Base-by-base conservation (phyloP, 2,113 vertebrate species). In the Elephas maximus region DNA sequence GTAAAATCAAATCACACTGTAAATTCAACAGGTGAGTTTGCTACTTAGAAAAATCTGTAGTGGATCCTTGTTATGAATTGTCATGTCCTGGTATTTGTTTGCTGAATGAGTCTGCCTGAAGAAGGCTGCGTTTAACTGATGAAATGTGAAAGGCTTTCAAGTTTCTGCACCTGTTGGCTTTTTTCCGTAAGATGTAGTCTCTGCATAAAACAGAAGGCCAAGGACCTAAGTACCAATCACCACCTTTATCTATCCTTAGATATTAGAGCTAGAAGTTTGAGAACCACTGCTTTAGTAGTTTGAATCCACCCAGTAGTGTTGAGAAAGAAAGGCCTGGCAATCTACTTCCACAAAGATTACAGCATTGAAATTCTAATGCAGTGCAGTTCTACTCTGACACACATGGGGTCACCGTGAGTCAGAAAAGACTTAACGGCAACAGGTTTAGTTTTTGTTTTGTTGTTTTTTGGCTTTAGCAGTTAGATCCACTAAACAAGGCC, bases 11-110 rank as follows among this genome's bases (percentile, higher is more conserved):
- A 62, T 51, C 28, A 51, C 26, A 53, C 8, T 51, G 14, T 83
- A 91, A 88, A 94, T 28, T 21, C 20, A 90, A 85, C 23, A 76
- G 71, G n/a, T 85, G 81, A 76, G 3, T 60, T 60, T 82, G 80
- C 26, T 85, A 79, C 65, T 84, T 89, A 74, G 80, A 91, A 76
- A 88, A 62, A 74, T 24, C 37, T 45, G 23, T 20, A n/a, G 57
- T 51, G 71, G 91, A 37, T 77, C 57, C 67, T 82, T 30, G 0
- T 51, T 23, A 89, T 69, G 57, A 77, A 82, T 1, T 83, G 18
- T 48, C 77, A 71, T 45, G 30, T 91, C 7, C 60, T 41, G 62
- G 17, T 74, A 73, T 11, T 91, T 74, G 89, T 65, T 94, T 86
- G 53, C 41, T 80, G 30, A 83, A 93, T 84, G 44, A 89, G 14